A percentile compares a stretch with the other conserved stretches of the same genome.
These are phyloP conservation scores for Drosophila repleta DNA, from an alignment of 1,140 invertebrate species.

Conservation along the genomic window DNA sequence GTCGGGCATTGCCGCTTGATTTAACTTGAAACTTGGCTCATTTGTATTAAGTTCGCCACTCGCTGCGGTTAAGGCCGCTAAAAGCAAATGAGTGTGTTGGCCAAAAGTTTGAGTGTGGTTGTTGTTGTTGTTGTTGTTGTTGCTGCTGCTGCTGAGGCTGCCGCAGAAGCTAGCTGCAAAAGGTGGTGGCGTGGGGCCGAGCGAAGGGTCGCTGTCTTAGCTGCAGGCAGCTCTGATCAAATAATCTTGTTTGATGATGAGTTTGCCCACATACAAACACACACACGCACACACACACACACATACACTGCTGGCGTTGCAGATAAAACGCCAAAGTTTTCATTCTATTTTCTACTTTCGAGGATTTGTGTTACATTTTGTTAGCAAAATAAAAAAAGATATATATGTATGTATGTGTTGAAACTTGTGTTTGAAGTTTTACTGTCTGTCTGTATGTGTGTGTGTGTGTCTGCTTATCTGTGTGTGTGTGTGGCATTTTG, in stretches of 20 bases:
- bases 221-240: constrained; percentile 73
- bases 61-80: constrained; percentile 46
- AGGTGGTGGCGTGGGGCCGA: not conserved
- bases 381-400: constrained; percentile 28
- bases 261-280: constrained; percentile 61
- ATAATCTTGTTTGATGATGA: constrained; percentile 82
- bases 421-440: constrained; percentile 60
- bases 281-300: constrained; percentile 22
- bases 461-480: not conserved
- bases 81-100: constrained; percentile 70
- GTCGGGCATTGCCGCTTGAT: constrained; percentile 63
- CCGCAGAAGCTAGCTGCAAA: not conserved
- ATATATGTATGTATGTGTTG: constrained; percentile 7
- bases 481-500: constrained; percentile 56
- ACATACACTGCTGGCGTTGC: constrained; percentile 39
- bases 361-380: constrained; percentile 76
- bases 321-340: constrained; percentile 70
- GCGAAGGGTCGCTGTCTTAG: constrained; percentile 26
- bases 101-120: constrained; percentile 46
- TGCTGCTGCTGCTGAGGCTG: constrained; percentile 21
- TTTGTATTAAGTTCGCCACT: constrained; percentile 72
- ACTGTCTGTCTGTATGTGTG: not conserved
- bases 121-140: constrained; percentile 17
- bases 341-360: constrained; percentile 78
- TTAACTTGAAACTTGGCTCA: constrained; percentile 78